Conservation (phyloP, 2,113 vertebrate species). For the Gymnorhina tibicen region DNA sequence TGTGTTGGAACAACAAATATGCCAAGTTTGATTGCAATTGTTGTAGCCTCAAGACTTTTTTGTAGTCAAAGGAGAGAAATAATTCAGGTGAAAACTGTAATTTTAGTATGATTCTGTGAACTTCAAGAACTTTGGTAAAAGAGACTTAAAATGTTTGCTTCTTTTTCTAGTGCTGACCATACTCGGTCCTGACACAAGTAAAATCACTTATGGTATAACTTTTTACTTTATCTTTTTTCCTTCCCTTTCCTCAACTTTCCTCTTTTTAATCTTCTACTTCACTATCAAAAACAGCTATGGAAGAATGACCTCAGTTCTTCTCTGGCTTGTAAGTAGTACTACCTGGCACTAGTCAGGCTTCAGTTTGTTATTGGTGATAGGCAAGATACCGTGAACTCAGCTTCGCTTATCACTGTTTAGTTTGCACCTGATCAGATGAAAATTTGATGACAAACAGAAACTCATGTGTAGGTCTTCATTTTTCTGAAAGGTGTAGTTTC, state of each 20-base stretch:
- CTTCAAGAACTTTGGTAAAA: neutral
- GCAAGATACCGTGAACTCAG: neutral
- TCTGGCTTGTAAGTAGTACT: conserved; percentile 57
- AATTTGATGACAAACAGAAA: neutral
- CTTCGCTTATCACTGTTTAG: neutral
- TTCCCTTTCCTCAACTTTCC: conserved; percentile 21
- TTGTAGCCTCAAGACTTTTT: neutral
- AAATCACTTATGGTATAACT: neutral
- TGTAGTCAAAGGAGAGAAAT: neutral
- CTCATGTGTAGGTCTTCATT: neutral
- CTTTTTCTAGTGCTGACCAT: neutral
- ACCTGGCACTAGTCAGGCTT: conserved; percentile 46
- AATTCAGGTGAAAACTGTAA: neutral
- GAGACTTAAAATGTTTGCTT: neutral
- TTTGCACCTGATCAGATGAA: neutral
- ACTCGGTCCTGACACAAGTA: neutral
- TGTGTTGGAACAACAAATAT: neutral
- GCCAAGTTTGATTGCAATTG: neutral
- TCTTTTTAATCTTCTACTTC: conserved; percentile 48
- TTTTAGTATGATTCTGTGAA: neutral
- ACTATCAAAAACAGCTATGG: conserved; percentile 51
- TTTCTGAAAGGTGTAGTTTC: neutral
- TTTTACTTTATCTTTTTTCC: conserved; percentile 34
- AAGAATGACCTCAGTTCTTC: conserved; percentile 58
- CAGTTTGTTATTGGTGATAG: neutral